Conservation (phyloP, 2,113 vertebrate species). For the Heliornis fulica region DNA sequence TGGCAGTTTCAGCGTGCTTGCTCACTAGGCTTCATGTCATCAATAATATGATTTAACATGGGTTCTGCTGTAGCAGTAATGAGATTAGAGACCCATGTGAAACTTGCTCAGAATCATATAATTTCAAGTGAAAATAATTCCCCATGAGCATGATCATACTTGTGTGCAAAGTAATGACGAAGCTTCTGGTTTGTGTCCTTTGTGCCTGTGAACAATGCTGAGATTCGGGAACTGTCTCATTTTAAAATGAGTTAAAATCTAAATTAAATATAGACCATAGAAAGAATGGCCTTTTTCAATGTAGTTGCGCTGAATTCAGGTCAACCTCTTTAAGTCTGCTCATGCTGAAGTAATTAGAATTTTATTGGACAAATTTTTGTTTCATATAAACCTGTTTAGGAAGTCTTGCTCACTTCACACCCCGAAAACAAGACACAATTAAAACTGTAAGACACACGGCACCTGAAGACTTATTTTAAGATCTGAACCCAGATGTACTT, state of each 20-base stretch:
- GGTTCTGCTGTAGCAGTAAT: not conserved
- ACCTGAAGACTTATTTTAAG: not conserved
- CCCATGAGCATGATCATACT: not conserved
- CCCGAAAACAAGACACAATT: not conserved
- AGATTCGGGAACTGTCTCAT: not conserved
- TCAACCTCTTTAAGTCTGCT: not conserved
- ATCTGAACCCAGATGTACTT: not conserved
- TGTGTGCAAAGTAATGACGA: not conserved
- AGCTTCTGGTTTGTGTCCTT: not conserved
- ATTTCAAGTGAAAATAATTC: not conserved
- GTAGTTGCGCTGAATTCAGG: not conserved
- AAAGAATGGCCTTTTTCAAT: not conserved
- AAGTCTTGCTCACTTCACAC: not conserved
- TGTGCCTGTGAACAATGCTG: not conserved
- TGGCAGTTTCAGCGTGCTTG: not conserved
- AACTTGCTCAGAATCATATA: not conserved
- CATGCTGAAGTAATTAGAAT: not conserved
- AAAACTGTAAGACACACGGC: not conserved
- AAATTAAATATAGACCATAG: not conserved
- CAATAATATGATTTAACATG: not conserved
- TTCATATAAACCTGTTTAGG: not conserved
- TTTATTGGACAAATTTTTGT: not conserved
- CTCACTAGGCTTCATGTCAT: not conserved
- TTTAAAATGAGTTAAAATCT: not conserved
- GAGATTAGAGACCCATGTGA: not conserved